Base-by-base conservation (phyloP, 1,140 invertebrate species). In the Steinernema khuongi region DNA sequence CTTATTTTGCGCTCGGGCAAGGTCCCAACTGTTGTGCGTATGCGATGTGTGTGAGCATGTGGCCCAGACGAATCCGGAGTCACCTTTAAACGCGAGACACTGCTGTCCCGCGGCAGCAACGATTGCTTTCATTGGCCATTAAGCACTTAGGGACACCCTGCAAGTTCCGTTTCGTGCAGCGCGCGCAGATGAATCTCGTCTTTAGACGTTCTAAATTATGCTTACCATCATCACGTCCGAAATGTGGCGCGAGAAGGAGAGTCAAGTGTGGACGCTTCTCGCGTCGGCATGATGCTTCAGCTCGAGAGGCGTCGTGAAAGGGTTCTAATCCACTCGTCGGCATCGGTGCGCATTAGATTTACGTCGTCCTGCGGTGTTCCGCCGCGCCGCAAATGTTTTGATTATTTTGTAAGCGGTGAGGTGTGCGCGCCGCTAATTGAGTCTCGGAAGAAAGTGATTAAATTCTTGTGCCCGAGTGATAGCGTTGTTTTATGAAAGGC, bases 381-480 rank as follows among this genome's bases (percentile, higher is more conserved):
- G 26, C 2, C 22, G 22, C 14, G 7, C 14, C 50, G 19, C 50
- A 26, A 60, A 60, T 60, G 26, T 60, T 60, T 60, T 60, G 14
- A 60, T 60, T 60, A 60, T 60, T 11, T 60, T 60, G 50, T 7
- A 22, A 60, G 14, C 50, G 50, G 14, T 60, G 50, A 60, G 50
- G 50, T 60, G 50, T 14, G 50, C 50, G 50, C 50, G 22, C 11
- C 4, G 50, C 50, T 2, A 7, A 14, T 17, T 60, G 50, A 60
- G 50, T 26, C 50, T 14, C 26, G 14, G 50, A 60, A n/a, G 50
- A 22, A 22, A 60, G 11, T 60, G 50, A 60, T 60, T 60, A 60
- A 60, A 60, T 60, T 60, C 14, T 60, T 22, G 50, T 60, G 50
- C 50, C 50, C 50, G 50, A 60, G 26, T 60, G 50, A 60, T 60